Evolutionary conservation across 2,113 vertebrate genomes (phyloP), one percentile per base, ranked within the genome.

Genomic region (Odocoileus virginianus): DNA sequence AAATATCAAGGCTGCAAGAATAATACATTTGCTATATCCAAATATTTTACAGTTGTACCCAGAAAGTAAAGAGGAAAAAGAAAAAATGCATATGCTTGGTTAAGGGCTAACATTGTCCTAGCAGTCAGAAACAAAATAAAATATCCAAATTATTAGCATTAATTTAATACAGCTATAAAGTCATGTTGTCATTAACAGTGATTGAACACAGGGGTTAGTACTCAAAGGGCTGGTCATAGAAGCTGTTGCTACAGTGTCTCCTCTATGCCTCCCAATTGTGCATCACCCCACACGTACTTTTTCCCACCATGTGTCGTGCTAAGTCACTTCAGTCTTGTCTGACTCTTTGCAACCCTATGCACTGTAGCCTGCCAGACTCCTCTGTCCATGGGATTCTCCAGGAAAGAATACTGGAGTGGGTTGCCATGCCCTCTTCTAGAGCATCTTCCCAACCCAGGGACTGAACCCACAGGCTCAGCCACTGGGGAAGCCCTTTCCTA

Each of bases 1-100:
- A 99, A 99, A 99, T 99, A 99, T 99, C 99, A 99, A 99, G 99
- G 99, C 99, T 99, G 99, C 99, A 99, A 99, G 99, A 99, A 99
- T 98, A 99, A 99, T 99, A 99, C 98, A 99, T 99, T 98, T 99
- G 98, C 98, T 99, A 99, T 99, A 99, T 99, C 99, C 98, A 99
- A 99, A 99, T 99, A 99, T 99, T 99, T 99, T 99, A 99, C 99
- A 99, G 99, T 99, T 99, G 99, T 99, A 99, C 99, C 99, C 98
- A 98, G 98, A 99, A 99, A 98, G 83, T 52, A 52, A 54, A 78
- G 98, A 92, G 95, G 93, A 74, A 74, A 96, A 94, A 98, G 98
- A 98, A 99, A 98, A 98, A 98, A 97, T 98, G 99, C 97, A 98
- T 98, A 98, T 97, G 98, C 99, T 98, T 98, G 98, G 99, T 99